These are phyloP conservation scores for Laticauda laticaudata DNA, from an alignment of 2,113 vertebrate genomes.

Conservation along the genomic window DNA sequence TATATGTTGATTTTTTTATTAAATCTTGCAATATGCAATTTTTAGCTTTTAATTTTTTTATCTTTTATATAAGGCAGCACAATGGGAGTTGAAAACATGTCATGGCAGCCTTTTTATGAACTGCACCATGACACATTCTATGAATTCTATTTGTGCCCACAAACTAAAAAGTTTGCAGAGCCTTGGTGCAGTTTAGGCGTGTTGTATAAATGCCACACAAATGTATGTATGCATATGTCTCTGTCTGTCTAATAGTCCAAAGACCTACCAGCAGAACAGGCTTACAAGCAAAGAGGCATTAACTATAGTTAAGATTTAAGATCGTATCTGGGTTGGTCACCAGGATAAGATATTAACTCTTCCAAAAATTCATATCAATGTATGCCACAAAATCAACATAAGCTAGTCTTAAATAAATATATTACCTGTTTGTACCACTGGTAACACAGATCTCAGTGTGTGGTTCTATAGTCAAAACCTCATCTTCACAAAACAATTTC, in stretches of 20 bases:
- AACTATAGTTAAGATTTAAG: neutral
- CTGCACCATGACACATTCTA: neutral
- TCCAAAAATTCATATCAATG: neutral
- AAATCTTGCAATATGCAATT: neutral
- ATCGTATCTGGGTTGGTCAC: too few species aligned
- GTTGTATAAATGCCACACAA: neutral
- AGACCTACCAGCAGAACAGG: neutral
- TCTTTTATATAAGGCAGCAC: neutral
- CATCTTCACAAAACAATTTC: neutral
- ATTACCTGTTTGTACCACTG: neutral
- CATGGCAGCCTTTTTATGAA: neutral
- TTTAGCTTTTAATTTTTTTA: neutral
- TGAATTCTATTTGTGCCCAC: neutral
- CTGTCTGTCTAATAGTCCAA: neutral
- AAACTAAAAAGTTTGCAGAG: neutral
- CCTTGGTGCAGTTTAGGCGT: neutral
- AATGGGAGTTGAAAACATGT: neutral
- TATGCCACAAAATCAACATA: neutral
- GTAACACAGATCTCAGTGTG: neutral
- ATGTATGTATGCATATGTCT: neutral
- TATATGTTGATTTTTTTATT: neutral
- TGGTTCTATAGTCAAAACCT: neutral
- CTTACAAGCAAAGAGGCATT: neutral
- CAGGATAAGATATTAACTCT: too few species aligned
- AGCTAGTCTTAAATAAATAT: neutral